Base-by-base conservation (phyloP, 2,888 invertebrate genomes). In the Phaonia tiefii region DNA sequence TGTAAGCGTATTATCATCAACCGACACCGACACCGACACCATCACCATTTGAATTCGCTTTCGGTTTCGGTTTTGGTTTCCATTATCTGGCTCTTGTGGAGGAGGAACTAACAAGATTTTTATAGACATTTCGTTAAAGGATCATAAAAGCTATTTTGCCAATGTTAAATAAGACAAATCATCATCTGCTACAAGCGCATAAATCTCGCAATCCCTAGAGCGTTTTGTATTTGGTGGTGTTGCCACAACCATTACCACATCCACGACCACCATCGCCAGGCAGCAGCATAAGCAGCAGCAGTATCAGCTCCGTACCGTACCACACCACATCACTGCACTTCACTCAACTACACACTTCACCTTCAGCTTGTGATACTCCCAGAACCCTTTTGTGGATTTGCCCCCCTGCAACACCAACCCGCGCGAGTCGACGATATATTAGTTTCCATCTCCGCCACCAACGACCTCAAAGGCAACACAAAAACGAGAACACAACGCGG, bases 111-210 rank as follows among this genome's bases (percentile, higher is more conserved):
- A 49, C 20, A 44, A 44, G 67, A 63, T 42, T 10, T 63, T 22
- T 63, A 63, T 63, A 63, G 63, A 63, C 42, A 63, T 17, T 63
- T 63, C 63, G 63, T 63, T 63, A 63, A 63, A 63, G 63, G 63
- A 63, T 42, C 63, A 63, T 63, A 63, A 63, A 63, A 63, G 42
- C 20, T 15, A 66, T 74, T 77, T 73, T 74, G 65, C 74, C 65
- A 80, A 71, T 69, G 63, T 66, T 74, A 74, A 77, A 74, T 66
- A 39, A 73, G 76, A 70, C 17, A 66, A 72, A 75, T 76, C 65
- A 31, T 31, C 37, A 20, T 49, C 31, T 31, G 20, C 42, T 49
- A 25, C 56, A 10, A 63, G 13, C 63, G 17, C 20, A 71, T 71
- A 75, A 75, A 75, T 79, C 49, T 51, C 26, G n/a, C 26, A 73